Evolutionary conservation across 2,113 vertebrate genomes (phyloP), one percentile per base, ranked within the genome.

Genomic region (Sebastes fasciatus): DNA sequence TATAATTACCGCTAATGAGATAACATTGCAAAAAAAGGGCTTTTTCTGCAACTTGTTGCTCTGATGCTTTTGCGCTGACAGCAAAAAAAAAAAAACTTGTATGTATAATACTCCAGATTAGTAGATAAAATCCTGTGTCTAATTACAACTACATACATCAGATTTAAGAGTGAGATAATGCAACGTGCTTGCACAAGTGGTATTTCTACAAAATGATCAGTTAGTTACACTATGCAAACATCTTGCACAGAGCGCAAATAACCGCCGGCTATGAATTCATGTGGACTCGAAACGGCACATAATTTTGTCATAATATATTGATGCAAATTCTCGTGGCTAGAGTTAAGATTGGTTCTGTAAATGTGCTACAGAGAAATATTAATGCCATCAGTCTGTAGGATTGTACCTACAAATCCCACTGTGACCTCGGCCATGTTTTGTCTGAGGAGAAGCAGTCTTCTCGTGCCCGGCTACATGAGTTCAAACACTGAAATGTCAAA

Each of bases 1-100:
- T 93, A 86, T 93, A 94, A 95, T 94, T 95, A 94, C 92, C 67
- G 42, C 92, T 93, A 94, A 94, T 94, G 91, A 94, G 94, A 94
- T 95, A 91, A 92, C 89, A 79, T 70, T 72, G 87, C 85, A 85
- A 85, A 45, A 45, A 85, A 85, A 45, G 86, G 74, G 78, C 52
- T 77, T 34, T 78, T 85, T 82, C 71, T 65, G 77, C 77, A 83
- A 93, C 89, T 91, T 93, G 91, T 93, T 91, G 91, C 87, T 62
- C 16, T 63, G 67, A 79, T 68, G 62, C 76, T 86, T 84, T 75
- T 40, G 75, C 16, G 65, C 84, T 90, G 83, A 89, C 91, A 91
- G 88, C 85, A 71, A 68, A 77, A 54, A 55, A 16, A 16, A 52
- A 58, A 61, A 8, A 82, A 65, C 43, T 46, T 21, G 16, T 57